Conservation (phyloP, 2,888 invertebrate species). For the Anoncus sp. region DNA sequence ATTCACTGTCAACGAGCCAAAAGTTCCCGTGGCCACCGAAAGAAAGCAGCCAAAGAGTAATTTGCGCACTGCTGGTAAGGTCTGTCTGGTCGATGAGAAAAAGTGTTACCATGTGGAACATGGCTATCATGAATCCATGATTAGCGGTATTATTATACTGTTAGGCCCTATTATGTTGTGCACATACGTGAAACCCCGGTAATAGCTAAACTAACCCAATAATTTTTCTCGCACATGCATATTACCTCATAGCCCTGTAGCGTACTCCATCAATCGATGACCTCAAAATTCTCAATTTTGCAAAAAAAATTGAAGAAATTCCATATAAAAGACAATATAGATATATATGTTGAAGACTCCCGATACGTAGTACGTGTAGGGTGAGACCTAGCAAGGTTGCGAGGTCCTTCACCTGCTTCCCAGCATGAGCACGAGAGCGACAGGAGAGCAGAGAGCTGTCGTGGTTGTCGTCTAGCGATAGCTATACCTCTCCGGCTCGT, state of each 20-base stretch:
- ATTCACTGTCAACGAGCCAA: conserved; percentile 48
- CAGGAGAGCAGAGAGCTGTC: conserved; percentile 54
- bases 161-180: background rate
- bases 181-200: background rate
- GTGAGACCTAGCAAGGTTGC: conserved; percentile 59
- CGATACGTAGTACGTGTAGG: conserved; percentile 29
- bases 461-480: conserved; percentile 57
- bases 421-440: conserved; percentile 48
- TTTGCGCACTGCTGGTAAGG: conserved; percentile 25
- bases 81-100: conserved; percentile 19
- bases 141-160: background rate
- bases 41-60: conserved; percentile 19
- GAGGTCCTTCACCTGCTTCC: conserved; percentile 62
- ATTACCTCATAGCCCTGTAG: too few species aligned
- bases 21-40: conserved; percentile 15
- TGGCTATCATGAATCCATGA: conserved; percentile 35
- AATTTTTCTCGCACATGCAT: background rate
- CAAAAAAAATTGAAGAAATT: conserved; percentile 1
- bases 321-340: conserved; percentile 7
- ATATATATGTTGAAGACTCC: conserved; percentile 33
- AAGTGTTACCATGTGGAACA: conserved; percentile 20
- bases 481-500: conserved; percentile 47
- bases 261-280: background rate
- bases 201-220: background rate
- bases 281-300: background rate